These are phyloP conservation scores for Drosophila neutralis DNA, from an alignment of 2,888 invertebrate genomes.

Conservation along the genomic window DNA sequence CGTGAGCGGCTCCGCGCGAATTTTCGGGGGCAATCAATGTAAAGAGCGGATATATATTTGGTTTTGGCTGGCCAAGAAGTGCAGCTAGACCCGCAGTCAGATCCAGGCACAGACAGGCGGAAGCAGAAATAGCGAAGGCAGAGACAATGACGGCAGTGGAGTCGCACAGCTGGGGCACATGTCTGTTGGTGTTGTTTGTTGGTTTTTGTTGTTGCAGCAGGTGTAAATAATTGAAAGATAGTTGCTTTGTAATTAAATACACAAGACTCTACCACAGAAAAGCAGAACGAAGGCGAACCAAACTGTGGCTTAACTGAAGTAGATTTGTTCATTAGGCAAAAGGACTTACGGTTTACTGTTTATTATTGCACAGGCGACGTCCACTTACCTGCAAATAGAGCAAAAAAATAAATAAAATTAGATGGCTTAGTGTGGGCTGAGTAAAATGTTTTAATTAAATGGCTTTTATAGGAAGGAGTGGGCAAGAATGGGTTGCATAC, in stretches of 20 bases:
- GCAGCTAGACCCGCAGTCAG: conserved; percentile 49
- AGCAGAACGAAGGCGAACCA: conserved; percentile 14
- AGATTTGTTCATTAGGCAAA: conserved; percentile 65
- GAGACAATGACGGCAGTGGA: conserved; percentile 7
- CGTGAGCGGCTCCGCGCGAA: conserved; percentile 39
- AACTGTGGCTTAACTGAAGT: conserved; percentile 47
- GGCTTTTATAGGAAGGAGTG: background rate
- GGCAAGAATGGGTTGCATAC: background rate
- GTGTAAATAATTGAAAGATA: conserved; percentile 82
- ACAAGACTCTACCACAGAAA: conserved; percentile 43
- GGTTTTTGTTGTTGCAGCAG: conserved; percentile 62
- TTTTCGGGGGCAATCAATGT: conserved; percentile 78
- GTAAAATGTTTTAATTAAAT: conserved; percentile 72
- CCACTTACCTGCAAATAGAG: conserved; percentile 75
- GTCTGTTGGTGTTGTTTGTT: conserved; percentile 23
- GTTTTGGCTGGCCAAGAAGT: conserved; percentile 70
- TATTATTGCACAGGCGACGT: conserved; percentile 25
- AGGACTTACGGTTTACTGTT: conserved; percentile 56
- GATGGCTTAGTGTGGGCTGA: conserved; percentile 11
- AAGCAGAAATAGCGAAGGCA: background rate
- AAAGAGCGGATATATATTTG: conserved; percentile 82
- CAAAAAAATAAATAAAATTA: conserved; percentile 4
- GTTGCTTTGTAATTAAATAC: conserved; percentile 80
- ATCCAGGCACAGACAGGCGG: conserved; percentile 5
- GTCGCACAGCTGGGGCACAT: conserved; percentile 41